Conservation (phyloP, 2,797 vertebrate genomes). For the Enteromius trimaculatus region DNA sequence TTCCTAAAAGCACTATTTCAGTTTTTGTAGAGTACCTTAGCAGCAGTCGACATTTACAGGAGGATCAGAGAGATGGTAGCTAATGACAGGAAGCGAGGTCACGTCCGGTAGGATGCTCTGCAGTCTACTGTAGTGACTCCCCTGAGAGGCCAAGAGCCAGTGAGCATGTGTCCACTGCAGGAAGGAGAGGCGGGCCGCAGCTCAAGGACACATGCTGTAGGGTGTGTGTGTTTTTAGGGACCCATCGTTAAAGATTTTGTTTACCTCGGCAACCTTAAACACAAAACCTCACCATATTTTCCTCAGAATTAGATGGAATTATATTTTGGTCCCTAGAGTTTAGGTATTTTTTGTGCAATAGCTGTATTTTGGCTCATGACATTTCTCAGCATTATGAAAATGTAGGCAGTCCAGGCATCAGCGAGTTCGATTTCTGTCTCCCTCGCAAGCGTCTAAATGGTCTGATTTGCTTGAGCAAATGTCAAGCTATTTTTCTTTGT, state of each 20-base stretch:
- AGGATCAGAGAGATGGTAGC: conserved; percentile 14
- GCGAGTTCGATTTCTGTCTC: conserved; percentile 19
- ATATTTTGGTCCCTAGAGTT: neutral
- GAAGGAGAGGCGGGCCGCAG: conserved; percentile 27
- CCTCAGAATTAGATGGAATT: neutral
- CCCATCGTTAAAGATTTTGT: neutral
- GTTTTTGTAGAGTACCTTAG: neutral
- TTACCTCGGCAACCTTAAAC: neutral
- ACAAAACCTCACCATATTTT: neutral
- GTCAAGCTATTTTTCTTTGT: conserved; percentile 32
- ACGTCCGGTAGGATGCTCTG: conserved; percentile 60
- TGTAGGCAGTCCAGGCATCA: conserved; percentile 9
- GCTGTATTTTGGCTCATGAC: neutral
- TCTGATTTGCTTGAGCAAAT: conserved; percentile 47
- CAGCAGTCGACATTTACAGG: conserved; percentile 26
- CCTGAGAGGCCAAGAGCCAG: conserved; percentile 50
- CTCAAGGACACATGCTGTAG: conserved; percentile 45
- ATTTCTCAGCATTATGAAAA: conserved; percentile 10
- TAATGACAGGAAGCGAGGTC: conserved; percentile 59
- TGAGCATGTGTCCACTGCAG: conserved; percentile 60
- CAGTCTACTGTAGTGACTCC: conserved; percentile 55
- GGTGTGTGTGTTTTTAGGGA: neutral
- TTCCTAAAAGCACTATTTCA: neutral
- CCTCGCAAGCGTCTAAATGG: conserved; percentile 38
- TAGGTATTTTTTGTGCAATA: neutral